Conservation (phyloP, 1,140 invertebrate genomes). For the Pogonognathellus flavescens region DNA sequence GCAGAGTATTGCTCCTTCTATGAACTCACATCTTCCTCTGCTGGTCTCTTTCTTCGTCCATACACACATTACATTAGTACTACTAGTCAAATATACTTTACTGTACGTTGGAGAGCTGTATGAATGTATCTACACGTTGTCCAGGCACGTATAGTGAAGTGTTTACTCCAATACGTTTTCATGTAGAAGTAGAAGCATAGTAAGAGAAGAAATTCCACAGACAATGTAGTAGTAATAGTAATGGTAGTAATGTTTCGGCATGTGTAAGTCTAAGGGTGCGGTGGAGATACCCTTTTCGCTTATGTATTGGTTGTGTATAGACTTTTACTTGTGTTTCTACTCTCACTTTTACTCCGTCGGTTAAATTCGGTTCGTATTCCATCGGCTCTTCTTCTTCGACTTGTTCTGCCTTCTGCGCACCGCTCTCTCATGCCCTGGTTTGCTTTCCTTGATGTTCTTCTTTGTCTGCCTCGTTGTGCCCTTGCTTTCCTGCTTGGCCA, state of each 20-base stretch:
- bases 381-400: constrained; percentile 45
- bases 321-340: background rate
- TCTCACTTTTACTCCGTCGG: constrained; percentile 32
- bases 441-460: constrained; percentile 15
- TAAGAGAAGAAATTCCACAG: background rate
- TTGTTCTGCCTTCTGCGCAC: constrained; percentile 42
- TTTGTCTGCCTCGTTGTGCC: constrained; percentile 36
- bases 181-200: too few species aligned
- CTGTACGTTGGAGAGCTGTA: too few species aligned
- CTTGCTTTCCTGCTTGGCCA: background rate
- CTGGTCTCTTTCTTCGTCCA: background rate
- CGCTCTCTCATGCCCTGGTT: constrained; percentile 35
- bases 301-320: background rate
- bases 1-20: background rate
- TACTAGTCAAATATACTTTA: background rate
- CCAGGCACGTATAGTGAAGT: background rate
- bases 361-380: constrained; percentile 30
- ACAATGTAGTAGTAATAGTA: background rate
- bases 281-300: background rate
- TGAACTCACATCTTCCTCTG: background rate
- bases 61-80: background rate
- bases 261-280: background rate
- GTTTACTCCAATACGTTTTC: too few species aligned
- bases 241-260: background rate
- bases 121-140: too few species aligned